These are phyloP conservation scores for Phoebastria nigripes DNA, from an alignment of 2,797 vertebrate species.

Conservation along the genomic window DNA sequence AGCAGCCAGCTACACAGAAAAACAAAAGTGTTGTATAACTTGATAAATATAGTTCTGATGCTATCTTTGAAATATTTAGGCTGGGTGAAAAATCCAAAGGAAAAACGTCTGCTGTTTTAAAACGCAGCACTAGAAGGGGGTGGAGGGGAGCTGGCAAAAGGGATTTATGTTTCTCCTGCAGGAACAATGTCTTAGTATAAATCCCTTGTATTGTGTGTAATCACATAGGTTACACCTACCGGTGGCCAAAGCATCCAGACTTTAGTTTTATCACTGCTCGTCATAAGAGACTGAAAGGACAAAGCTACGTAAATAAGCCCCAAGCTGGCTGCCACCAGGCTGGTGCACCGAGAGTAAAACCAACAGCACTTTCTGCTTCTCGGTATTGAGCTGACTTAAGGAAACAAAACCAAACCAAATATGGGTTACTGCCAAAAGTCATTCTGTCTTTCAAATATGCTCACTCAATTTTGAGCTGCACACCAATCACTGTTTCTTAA, in stretches of 20 bases:
- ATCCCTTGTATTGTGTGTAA: slow-evolving; percentile 20
- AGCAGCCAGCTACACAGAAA: not conserved
- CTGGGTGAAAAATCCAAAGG: slow-evolving; percentile 9
- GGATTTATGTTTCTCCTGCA: slow-evolving; percentile 29
- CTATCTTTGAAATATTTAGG: slow-evolving; percentile 59
- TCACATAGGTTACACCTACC: slow-evolving; percentile 49
- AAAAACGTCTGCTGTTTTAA: slow-evolving; percentile 8
- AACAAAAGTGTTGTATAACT: slow-evolving; percentile 10
- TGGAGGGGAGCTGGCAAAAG: not conserved
- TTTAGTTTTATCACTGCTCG: slow-evolving; percentile 39
- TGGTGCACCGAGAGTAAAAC: not conserved
- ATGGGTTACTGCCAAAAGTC: slow-evolving; percentile 31
- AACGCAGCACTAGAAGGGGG: not conserved
- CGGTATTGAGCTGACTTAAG: not conserved
- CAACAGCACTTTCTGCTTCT: slow-evolving; percentile 11
- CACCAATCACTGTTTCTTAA: slow-evolving; percentile 13
- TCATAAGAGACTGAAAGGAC: not conserved
- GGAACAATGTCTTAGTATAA: slow-evolving; percentile 6
- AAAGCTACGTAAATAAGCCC: not conserved
- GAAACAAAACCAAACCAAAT: slow-evolving; percentile 29
- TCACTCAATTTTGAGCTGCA: not conserved
- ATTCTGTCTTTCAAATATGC: slow-evolving; percentile 24
- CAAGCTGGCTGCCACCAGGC: slow-evolving; percentile 18
- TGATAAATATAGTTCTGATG: slow-evolving; percentile 40
- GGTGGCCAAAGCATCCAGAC: slow-evolving; percentile 34